Evolutionary conservation across 2,888 invertebrate genomes (phyloP), one percentile per base, ranked within the genome.

Genomic region (Trissolcus brochymenae): DNA sequence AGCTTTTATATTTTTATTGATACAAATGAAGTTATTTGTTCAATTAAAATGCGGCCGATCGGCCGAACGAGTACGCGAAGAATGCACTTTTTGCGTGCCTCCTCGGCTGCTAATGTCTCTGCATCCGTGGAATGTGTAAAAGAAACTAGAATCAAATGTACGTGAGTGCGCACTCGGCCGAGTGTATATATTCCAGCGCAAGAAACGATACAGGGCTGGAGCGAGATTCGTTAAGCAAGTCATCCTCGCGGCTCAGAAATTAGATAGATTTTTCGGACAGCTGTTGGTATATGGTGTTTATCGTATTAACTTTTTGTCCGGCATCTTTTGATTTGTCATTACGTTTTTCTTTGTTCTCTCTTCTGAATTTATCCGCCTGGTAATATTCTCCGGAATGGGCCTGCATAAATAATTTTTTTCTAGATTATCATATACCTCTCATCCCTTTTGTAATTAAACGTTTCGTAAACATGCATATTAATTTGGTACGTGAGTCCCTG

Each of bases 201-300:
- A 74, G 74, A 73, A 73, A 60, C 43, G 53, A 60, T 66, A 4
- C 54, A n/a, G 11, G 13, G 35, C 35, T 4, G 35, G 1, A 11
- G 35, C 7, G 35, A 7, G 55, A 35, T 73, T 66, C 66, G 66
- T 74, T 74, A 74, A 74, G 66, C 74, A 74, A 74, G 74, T 74
- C 74, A 74, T 74, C 66, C 29, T 62, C 16, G 50, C 35, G 46
- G 60, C 7, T 7, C 29, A 17, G 56, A 74, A 74, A 74, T 74
- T 74, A 67, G 74, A 67, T 62, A 66, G 67, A 74, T 66, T 74
- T 74, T 74, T 67, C 56, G 46, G 74, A 66, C 74, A 74, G 74
- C 60, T 74, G 74, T 67, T 73, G 67, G 66, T 74, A 74, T 67
- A 74, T 67, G 74, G 74, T 67, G 67, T 74, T 74, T 74, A 74